Base-by-base conservation (phyloP, 2,888 invertebrate species). In the Thysanoteuthis rhombus region DNA sequence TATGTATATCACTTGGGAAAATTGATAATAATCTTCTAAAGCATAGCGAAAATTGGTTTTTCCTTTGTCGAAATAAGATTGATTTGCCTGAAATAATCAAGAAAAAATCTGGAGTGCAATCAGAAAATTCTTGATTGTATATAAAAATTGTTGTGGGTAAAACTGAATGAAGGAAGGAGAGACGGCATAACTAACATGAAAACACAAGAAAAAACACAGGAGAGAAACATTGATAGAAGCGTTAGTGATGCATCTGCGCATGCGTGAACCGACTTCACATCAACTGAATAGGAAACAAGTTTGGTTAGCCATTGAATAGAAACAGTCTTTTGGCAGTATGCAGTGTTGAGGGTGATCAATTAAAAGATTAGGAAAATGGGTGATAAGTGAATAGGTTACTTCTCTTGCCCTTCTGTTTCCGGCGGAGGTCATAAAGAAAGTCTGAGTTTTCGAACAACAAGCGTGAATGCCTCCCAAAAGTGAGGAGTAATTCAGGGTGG, bases 21-120 rank as follows among this genome's bases (percentile, higher is more conserved):
- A 75, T 75, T 75, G 75, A 75, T 75, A 75, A 75, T 75, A 75
- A 75, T 75, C 75, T n/a, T 75, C 75, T 75, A 75, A 75, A 75
- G 75, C n/a, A n/a, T n/a, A 75, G 75, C n/a, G 75, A 75, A 75
- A 75, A 75, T 75, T 75, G 75, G 75, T 75, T 75, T 75, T 75
- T 75, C 75, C 16, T 75, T 36, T n/a, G 36, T 75, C 75, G n/a
- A 36, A 75, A 75, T 75, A 75, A 75, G 75, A 75, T 75, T 75
- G n/a, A 75, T 75, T 8, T 1, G 75, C 75, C n/a, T 75, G n/a
- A n/a, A 75, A 75, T 75, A 75, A 75, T 75, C 75, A 75, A 75
- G 16, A 75, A n/a, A n/a, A 75, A n/a, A 75, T 75, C 75, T 12
- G n/a, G n/a, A 75, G 12, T 75, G 75, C 75, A 75, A 75, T 75